A percentile compares a stretch with the other conserved stretches of the same genome.
These are phyloP conservation scores for Cosmia trapezina DNA, from an alignment of 2,888 invertebrate genomes.

Conservation along the genomic window DNA sequence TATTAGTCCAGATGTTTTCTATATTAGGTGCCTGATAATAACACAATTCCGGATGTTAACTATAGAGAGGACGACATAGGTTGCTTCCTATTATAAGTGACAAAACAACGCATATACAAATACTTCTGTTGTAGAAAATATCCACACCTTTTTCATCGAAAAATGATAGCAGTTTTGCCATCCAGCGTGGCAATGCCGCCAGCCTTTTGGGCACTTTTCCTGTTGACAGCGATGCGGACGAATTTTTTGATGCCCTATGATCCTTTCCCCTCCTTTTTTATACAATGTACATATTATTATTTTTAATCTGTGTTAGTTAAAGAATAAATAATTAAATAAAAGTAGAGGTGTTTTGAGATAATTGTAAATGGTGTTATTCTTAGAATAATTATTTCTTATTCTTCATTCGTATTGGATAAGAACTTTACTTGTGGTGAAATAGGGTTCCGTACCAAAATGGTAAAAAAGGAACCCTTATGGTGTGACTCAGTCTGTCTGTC, in stretches of 20 bases:
- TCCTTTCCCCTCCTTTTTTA: no score
- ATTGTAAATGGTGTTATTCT: background rate
- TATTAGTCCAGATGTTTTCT: conserved; percentile 23
- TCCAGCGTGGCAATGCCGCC: no score
- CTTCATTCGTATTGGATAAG: background rate
- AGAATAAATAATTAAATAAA: no score
- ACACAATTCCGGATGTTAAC: background rate
- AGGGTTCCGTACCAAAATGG: no score
- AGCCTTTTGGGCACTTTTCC: no score
- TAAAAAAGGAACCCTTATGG: no score
- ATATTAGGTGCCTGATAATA: background rate
- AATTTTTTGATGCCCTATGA: no score
- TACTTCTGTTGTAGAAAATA: conserved; percentile 1
- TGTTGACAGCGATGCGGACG: no score
- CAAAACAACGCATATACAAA: background rate
- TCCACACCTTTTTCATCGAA: background rate
- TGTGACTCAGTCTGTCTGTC: no score
- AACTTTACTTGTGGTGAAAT: background rate
- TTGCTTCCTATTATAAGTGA: conserved; percentile 7
- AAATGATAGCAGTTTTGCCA: rapidly evolving
- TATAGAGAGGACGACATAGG: background rate
- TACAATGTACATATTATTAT: no score
- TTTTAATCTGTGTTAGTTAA: no score
- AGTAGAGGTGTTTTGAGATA: no score
- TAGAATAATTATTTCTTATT: background rate